phyloP scores from a whole-genome alignment of 1,140 invertebrate genomes.

The Geopemphigus sp. region DNA sequence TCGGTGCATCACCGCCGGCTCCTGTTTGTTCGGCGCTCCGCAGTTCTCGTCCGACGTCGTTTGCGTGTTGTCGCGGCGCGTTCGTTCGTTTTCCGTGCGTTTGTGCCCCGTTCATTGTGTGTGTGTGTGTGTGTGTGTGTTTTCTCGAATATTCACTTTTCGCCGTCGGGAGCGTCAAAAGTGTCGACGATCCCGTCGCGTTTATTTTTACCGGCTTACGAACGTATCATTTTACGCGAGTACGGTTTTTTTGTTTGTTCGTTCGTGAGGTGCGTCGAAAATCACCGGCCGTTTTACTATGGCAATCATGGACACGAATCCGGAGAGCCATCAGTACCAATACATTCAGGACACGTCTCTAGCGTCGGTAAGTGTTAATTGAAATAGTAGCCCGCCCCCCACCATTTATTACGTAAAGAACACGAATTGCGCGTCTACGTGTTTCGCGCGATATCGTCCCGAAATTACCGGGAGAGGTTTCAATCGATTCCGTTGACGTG shows the following conservation, averaged over 20 bases:
- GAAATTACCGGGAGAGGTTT: too few relatives aligned
- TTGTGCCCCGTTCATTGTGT: neutral
- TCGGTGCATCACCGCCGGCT: neutral
- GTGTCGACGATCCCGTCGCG: too few relatives aligned
- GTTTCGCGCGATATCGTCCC: too few relatives aligned
- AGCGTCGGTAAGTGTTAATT: constrained; percentile 39
- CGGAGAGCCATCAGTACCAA: constrained; percentile 35
- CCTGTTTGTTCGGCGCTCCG: neutral
- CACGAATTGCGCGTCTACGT: too few relatives aligned
- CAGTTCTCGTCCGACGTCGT: constrained; percentile 7
- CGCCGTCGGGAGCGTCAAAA: too few relatives aligned
- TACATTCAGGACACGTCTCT: constrained; percentile 43
- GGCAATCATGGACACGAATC: constrained; percentile 42
- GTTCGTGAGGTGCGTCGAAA: constrained; percentile 4
- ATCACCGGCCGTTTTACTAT: neutral
- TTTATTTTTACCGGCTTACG: neutral
- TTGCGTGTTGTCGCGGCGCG: neutral
- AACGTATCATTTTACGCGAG: neutral
- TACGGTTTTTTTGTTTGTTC: neutral
- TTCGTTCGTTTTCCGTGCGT: neutral
- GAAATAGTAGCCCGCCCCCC: too few relatives aligned
- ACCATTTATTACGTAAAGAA: too few relatives aligned
- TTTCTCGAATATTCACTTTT: too few relatives aligned
- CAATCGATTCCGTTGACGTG: too few relatives aligned
- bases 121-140: neutral